A percentile compares a stretch with the other conserved stretches of the same genome.
phyloP scores from a whole-genome alignment of 1,140 invertebrate species.

The Atopsyche davidsoni region DNA sequence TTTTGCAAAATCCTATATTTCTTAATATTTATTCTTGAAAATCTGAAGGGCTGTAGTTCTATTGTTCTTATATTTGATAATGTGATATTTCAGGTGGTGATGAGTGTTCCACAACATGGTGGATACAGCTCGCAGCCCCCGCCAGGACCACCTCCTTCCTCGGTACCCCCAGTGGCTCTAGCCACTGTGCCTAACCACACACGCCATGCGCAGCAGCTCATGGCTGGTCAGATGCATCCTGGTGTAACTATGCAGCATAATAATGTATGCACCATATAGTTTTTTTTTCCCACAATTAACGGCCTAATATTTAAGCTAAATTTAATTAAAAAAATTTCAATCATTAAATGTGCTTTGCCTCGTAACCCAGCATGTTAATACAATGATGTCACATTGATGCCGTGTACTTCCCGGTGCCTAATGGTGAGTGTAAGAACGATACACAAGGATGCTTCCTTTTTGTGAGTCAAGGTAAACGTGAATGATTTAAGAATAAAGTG shows the following conservation, averaged over 20 bases:
- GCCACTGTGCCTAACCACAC: background rate
- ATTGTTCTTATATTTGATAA: no score
- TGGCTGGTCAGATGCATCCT: constrained; percentile 19
- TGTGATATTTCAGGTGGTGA: constrained; percentile 18
- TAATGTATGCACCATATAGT: background rate
- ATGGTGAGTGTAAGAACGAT: no score
- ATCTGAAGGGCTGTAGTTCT: no score
- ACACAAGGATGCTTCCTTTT: no score
- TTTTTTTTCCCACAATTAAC: no score
- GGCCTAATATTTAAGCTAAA: constrained; percentile 11
- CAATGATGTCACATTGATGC: constrained; percentile 1
- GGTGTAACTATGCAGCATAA: constrained; percentile 15
- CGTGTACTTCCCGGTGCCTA: no score
- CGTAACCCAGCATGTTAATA: background rate
- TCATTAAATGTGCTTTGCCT: background rate
- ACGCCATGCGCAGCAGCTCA: constrained; percentile 15
- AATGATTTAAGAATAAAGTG: no score
- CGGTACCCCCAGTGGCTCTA: constrained; percentile 11
- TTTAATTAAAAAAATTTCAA: background rate
- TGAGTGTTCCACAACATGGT: constrained; percentile 14
- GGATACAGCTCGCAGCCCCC: constrained; percentile 20
- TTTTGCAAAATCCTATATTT: no score
- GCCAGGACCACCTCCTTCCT: constrained; percentile 9
- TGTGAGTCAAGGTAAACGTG: no score
- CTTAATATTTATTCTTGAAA: no score